Percentiles rank a stretch among this genome's conserved stretches.
phyloP scores from a whole-genome alignment of 2,113 vertebrate species.

The Gopherus evgoodei region DNA sequence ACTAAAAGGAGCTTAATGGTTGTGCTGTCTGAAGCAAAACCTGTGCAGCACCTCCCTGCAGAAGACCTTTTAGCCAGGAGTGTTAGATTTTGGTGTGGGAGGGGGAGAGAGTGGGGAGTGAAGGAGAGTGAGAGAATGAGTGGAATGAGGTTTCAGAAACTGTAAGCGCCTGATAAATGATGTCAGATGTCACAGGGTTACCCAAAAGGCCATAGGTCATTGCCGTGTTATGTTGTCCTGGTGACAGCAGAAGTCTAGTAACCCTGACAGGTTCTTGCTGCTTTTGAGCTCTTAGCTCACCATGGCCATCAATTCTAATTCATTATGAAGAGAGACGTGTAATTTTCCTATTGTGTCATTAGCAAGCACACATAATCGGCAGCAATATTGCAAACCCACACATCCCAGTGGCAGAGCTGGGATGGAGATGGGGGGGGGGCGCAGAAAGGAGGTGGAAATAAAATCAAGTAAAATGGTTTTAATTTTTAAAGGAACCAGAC shows the following conservation, averaged over 20 bases:
- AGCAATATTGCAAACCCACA: neutral
- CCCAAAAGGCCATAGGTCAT: fast-evolving
- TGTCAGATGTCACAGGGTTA: neutral
- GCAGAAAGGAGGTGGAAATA: neutral
- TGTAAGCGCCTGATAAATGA: neutral
- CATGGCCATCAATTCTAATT: neutral
- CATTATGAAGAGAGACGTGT: neutral
- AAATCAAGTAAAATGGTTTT: neutral
- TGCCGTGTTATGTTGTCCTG: neutral
- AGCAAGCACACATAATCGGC: neutral
- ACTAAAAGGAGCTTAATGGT: conserved; percentile 24
- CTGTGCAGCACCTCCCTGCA: neutral
- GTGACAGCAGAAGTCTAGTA: neutral
- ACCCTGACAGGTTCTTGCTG: neutral
- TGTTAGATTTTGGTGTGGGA: neutral
- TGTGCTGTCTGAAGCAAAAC: conserved; percentile 15
- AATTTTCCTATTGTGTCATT: neutral
- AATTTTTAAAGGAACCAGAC: conserved; percentile 42
- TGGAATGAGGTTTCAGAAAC: neutral
- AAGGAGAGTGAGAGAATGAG: neutral
- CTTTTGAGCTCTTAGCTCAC: neutral
- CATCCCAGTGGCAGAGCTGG: fast-evolving
- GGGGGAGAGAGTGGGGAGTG: neutral
- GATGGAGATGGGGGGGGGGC: neutral
- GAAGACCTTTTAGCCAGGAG: neutral